These are phyloP conservation scores for Ellobius talpinus DNA, from an alignment of 2,113 vertebrate species.

Conservation along the genomic window DNA sequence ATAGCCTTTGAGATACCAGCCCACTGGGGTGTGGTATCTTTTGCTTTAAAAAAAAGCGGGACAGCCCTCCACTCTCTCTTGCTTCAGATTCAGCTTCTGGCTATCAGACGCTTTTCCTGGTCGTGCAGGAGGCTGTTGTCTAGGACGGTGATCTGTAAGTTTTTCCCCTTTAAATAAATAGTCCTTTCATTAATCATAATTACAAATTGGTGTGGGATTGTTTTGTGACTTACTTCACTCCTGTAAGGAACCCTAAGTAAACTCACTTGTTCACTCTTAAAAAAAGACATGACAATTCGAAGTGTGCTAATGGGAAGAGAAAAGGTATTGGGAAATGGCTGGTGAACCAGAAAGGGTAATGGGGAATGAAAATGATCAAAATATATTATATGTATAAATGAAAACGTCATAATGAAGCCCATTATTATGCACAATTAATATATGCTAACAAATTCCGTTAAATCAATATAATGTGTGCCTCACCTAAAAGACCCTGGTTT, in stretches of 20 bases:
- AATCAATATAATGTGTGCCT: not conserved
- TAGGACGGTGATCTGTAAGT: too few relatives aligned
- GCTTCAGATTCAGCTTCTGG: too few relatives aligned
- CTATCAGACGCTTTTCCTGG: too few relatives aligned
- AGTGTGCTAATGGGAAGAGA: not conserved
- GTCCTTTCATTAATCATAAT: too few relatives aligned
- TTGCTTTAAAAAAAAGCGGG: too few relatives aligned
- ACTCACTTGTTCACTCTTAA: not conserved
- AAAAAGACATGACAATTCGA: not conserved
- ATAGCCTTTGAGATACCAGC: too few relatives aligned
- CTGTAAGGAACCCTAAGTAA: not conserved
- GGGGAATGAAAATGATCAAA: not conserved
- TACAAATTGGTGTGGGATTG: too few relatives aligned
- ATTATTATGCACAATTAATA: not conserved
- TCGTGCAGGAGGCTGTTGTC: too few relatives aligned
- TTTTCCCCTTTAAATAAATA: too few relatives aligned
- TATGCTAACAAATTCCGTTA: not conserved
- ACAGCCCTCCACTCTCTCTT: too few relatives aligned
- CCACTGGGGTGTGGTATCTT: too few relatives aligned
- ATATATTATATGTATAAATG: not conserved
- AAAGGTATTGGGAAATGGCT: not conserved
- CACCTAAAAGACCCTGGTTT: not conserved
- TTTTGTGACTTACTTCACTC: too few relatives aligned
- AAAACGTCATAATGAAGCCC: not conserved
- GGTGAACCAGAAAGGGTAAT: not conserved